Conservation (phyloP, 2,888 invertebrate species). For the Colletes collaris region DNA sequence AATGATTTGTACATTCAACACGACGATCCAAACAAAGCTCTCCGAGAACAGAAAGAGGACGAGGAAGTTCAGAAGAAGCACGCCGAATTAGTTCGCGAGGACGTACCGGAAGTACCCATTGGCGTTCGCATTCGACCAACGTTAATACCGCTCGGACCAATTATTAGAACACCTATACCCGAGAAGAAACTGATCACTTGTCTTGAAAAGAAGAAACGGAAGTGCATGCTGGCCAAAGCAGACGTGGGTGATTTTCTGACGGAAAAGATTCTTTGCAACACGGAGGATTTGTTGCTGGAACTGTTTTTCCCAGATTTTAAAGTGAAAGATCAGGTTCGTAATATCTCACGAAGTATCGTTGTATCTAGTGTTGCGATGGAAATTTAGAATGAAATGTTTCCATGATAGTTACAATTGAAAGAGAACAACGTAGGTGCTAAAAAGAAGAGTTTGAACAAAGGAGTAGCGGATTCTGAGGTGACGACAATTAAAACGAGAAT, state of each 20-base stretch:
- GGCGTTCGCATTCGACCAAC: conserved; percentile 66
- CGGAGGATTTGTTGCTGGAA: conserved; percentile 76
- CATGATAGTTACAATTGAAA: conserved; percentile 9
- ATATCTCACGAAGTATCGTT: too few species aligned
- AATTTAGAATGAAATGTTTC: too few species aligned
- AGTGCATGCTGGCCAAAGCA: conserved; percentile 58
- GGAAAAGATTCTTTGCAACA: conserved; percentile 70
- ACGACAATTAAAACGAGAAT: conserved; percentile 38
- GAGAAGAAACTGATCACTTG: conserved; percentile 62
- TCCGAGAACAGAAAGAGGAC: not conserved
- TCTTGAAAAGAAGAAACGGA: conserved; percentile 63
- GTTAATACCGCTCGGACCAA: conserved; percentile 77
- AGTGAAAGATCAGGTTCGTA: conserved; percentile 46
- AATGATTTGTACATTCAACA: conserved; percentile 72
- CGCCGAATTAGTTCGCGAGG: conserved; percentile 28
- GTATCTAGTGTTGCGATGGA: too few species aligned
- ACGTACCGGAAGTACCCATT: conserved; percentile 61
- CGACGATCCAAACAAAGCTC: not conserved
- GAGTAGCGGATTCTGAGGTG: conserved; percentile 8
- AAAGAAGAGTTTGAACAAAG: not conserved
- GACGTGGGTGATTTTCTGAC: conserved; percentile 64
- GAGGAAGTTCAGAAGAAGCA: not conserved
- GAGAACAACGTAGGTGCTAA: conserved; percentile 22
- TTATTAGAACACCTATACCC: conserved; percentile 75
- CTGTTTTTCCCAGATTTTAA: conserved; percentile 72